Evolutionary conservation across 1,140 invertebrate species (phyloP), one percentile per base, ranked within the genome.

Genomic region (Charaxes varanes): DNA sequence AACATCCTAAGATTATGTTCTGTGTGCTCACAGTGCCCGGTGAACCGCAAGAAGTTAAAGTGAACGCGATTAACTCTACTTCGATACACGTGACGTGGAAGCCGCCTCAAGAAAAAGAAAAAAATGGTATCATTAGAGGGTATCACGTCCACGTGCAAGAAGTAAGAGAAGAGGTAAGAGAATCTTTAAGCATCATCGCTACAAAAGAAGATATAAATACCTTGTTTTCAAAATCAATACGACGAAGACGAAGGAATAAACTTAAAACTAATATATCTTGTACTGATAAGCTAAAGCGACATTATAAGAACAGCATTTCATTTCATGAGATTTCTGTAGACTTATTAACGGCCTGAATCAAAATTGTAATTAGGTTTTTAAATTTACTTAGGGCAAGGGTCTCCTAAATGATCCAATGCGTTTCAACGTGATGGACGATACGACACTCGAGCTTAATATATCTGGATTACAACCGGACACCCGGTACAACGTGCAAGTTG

Each of bases 141-240:
- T 99, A 98, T 82, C 96, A 98, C 64, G 94, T 99, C 32, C 94
- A 97, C 71, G 92, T 97, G 1, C 95, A 97, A 77, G 97, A 97
- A 88, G 88, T 94, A 5, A 89, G 92, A 62, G 91, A 94, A 64
- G 91, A 94, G 87, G 93, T 94, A 67, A 65, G 13, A 13, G 22
- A 18, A 12, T 17, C n/a, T n/a, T n/a, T n/a, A n/a, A n/a, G n/a
- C n/a, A n/a, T n/a, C n/a, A n/a, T n/a, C n/a, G n/a, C n/a, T n/a
- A n/a, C n/a, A n/a, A n/a, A n/a, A n/a, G n/a, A n/a, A n/a, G n/a
- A n/a, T n/a, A n/a, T n/a, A n/a, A n/a, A n/a, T n/a, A n/a, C n/a
- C n/a, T n/a, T n/a, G n/a, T n/a, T n/a, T n/a, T n/a, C n/a, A n/a
- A n/a, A n/a, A n/a, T n/a, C n/a, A n/a, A n/a, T n/a, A n/a, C n/a